Conservation (phyloP, 2,797 vertebrate species). For the Periophthalmus magnuspinnatus region DNA sequence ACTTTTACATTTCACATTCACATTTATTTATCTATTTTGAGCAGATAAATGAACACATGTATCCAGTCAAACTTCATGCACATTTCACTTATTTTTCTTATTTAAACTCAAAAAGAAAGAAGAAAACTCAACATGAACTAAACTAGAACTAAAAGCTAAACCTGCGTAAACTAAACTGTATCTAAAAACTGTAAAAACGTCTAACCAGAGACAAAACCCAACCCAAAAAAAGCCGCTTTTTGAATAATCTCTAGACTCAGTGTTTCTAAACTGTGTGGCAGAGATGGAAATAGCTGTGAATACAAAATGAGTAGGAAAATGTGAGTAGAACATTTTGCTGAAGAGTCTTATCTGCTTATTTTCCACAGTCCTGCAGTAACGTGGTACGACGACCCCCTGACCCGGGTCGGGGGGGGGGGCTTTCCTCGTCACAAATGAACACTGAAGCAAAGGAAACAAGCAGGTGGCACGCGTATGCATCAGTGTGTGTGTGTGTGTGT, state of each 20-base stretch:
- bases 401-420: conserved; percentile 55
- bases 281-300: background rate
- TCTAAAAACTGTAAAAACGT: background rate
- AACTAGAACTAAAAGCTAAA: background rate
- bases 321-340: conserved; percentile 40
- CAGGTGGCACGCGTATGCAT: conserved; percentile 20
- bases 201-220: background rate
- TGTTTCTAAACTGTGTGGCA: background rate
- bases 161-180: too few relatives aligned
- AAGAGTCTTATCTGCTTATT: conserved; percentile 49
- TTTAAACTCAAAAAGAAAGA: too few relatives aligned
- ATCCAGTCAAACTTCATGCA: too few relatives aligned
- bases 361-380: conserved; percentile 55
- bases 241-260: background rate
- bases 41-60: too few relatives aligned
- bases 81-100: too few relatives aligned
- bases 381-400: conserved; percentile 31
- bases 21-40: too few relatives aligned
- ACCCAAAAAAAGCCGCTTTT: background rate
- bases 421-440: conserved; percentile 32
- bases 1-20: too few relatives aligned
- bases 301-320: conserved; percentile 46
- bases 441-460: conserved; percentile 54
- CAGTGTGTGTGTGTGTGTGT: background rate
- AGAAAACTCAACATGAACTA: background rate